Evolutionary conservation across 2,113 vertebrate genomes (phyloP), one percentile per base, ranked within the genome.

Genomic region (Ranitomeya imitator): DNA sequence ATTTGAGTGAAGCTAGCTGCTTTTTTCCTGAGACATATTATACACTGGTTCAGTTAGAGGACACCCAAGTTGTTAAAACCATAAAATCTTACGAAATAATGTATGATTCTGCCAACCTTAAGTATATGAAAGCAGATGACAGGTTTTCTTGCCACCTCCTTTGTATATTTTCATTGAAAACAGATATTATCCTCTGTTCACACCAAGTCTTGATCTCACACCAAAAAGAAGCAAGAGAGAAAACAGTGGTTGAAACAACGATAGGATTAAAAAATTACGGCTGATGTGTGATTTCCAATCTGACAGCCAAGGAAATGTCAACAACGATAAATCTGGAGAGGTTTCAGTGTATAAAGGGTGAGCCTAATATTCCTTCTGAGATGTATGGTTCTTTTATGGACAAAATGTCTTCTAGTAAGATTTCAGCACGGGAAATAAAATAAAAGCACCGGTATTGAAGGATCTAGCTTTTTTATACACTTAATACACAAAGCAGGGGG

Each of bases 261-360:
- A 83, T 54, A 23, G 81, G 81, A 83, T 83, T 83, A 83, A 83
- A 83, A 83, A 83, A 83, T 83, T 63, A 84, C 71, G 82, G 45
- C 37, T 71, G 63, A 69, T 84, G 82, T 84, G 73, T 78, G 85
- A 86, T 37, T 61, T 77, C 77, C 19, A 16, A 76, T 51, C 57
- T 86, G 65, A 84, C 82, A 57, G 85, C 73, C 73, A 86, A 76
- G 74, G 23, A 79, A 79, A 86, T 63, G 85, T 79, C 85, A 79
- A 77, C 85, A 63, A 13, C 19, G 13, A 51, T 76, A 63, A 86
- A 76, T 86, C 37, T 63, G 54, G 18, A 60, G 85, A 78, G 73
- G 37, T 67, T 76, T 78, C 31, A 65, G 57, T 86, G 21, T 52
- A 78, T 21, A 78, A 78, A 52, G 18, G 45, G 59, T 54, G 74